phyloP scores from a whole-genome alignment of 2,113 vertebrate species.

The Thalassoma bifasciatum region DNA sequence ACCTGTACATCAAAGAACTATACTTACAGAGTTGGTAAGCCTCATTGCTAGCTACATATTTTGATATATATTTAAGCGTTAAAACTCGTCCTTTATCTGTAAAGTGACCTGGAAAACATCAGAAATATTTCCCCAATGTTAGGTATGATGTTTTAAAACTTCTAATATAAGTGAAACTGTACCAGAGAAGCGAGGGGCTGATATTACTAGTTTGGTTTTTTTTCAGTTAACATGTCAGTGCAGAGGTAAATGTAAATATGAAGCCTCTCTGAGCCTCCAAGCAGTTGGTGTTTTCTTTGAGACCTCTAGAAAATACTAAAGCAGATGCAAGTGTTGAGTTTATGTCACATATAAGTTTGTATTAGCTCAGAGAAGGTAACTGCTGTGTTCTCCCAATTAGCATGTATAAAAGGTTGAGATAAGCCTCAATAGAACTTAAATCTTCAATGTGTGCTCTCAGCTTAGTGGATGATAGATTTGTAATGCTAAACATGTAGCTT shows the following conservation, averaged over 20 bases:
- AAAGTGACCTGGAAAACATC: background rate
- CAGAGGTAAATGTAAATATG: background rate
- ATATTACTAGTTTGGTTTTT: background rate
- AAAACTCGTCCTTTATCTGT: too few relatives aligned
- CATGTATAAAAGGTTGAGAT: too few relatives aligned
- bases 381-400: background rate
- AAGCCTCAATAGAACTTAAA: too few relatives aligned
- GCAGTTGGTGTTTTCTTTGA: too few relatives aligned
- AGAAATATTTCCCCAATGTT: background rate
- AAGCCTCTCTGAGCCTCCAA: background rate
- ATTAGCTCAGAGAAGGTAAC: background rate
- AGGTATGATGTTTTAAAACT: background rate
- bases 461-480: too few relatives aligned
- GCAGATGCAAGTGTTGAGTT: background rate
- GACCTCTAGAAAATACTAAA: background rate
- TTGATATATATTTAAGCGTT: background rate
- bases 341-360: background rate
- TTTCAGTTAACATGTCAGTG: background rate
- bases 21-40: too few relatives aligned
- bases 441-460: too few relatives aligned
- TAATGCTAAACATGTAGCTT: too few relatives aligned
- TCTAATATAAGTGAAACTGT: background rate
- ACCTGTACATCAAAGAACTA: background rate
- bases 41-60: background rate
- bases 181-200: background rate